Conservation (phyloP, 2,888 invertebrate species). For the Eilema depressum region DNA sequence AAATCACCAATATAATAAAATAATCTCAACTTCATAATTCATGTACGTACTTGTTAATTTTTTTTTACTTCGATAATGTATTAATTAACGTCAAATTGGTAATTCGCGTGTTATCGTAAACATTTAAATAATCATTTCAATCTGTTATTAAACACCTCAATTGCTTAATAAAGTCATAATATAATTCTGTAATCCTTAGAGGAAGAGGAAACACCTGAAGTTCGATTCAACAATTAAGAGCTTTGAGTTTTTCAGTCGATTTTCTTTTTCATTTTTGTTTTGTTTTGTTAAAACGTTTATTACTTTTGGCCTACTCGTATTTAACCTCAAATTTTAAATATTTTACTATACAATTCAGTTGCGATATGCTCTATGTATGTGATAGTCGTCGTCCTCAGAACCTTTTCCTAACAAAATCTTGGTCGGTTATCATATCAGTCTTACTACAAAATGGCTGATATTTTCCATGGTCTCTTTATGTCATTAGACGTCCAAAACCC, state of each 20-base stretch:
- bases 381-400: too few species aligned
- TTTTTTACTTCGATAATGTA: conserved; percentile 9
- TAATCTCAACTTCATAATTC: background rate
- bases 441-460: too few species aligned
- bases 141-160: background rate
- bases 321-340: too few species aligned
- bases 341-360: background rate
- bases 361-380: too few species aligned
- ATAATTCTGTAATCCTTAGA: background rate
- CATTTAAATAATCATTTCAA: background rate
- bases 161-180: background rate
- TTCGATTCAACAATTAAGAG: too few species aligned
- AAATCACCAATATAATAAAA: background rate
- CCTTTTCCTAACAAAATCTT: background rate
- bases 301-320: too few species aligned
- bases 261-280: too few species aligned
- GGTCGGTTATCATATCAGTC: too few species aligned
- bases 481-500: background rate
- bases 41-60: background rate
- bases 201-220: background rate
- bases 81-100: conserved; percentile 40
- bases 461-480: too few species aligned
- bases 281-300: too few species aligned
- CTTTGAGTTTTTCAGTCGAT: too few species aligned
- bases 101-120: conserved; percentile 20